A percentile compares a stretch with the other conserved stretches of the same genome.
Evolutionary conservation across 2,888 invertebrate genomes (phyloP).

Genomic region (Mamestra brassicae): DNA sequence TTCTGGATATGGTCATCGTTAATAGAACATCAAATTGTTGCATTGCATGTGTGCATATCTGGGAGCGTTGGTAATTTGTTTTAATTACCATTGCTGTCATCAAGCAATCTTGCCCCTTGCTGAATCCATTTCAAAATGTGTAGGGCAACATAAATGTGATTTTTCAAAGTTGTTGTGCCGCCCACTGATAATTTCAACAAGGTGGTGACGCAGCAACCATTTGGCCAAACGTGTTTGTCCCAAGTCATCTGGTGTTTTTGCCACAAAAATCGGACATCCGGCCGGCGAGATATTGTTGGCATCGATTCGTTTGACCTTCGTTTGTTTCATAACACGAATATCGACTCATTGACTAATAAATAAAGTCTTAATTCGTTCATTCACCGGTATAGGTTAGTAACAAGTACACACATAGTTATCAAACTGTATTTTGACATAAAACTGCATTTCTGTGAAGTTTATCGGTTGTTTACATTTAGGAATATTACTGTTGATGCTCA

Average conservation of each 20-base stretch:
- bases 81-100: background rate
- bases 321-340: constrained; percentile 45
- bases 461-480: constrained; percentile 58
- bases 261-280: constrained; percentile 65
- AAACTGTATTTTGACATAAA: constrained; percentile 40
- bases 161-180: background rate
- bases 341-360: constrained; percentile 42
- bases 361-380: constrained; percentile 46
- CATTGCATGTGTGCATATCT: too few species aligned
- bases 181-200: constrained; percentile 17
- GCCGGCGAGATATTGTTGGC: constrained; percentile 55
- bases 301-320: constrained; percentile 64
- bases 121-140: constrained; percentile 15
- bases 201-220: background rate
- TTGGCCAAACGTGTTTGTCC: constrained; percentile 24
- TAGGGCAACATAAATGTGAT: background rate
- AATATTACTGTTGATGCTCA: constrained; percentile 45
- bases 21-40: background rate
- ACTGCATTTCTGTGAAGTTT: constrained; percentile 44
- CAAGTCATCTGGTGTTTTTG: constrained; percentile 51
- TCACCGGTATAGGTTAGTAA: constrained; percentile 27
- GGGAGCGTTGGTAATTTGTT: background rate
- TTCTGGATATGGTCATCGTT: background rate
- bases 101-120: background rate
- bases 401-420: constrained; percentile 21